phyloP scores from a whole-genome alignment of 2,113 vertebrate species.

The Macquaria australasica region DNA sequence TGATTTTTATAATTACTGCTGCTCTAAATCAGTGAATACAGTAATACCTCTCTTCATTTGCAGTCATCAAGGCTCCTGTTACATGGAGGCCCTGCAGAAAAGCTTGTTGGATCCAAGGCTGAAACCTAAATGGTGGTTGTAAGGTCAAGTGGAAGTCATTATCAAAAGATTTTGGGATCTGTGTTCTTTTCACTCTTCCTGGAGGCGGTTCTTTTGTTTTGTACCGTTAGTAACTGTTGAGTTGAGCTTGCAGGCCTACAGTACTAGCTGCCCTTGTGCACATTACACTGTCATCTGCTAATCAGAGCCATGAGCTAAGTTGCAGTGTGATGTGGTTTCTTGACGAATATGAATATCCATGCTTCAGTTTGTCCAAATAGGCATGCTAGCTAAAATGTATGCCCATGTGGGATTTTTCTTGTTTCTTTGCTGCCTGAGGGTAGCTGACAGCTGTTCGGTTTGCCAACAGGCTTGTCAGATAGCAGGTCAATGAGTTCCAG shows the following conservation, averaged over 20 bases:
- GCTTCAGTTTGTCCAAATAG: slow-evolving; percentile 42
- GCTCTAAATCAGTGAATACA: slow-evolving; percentile 6
- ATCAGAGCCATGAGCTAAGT: slow-evolving; percentile 61
- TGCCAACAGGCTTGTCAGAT: slow-evolving; percentile 56
- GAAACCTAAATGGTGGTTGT: slow-evolving; percentile 28
- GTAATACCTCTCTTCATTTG: neutral
- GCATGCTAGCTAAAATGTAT: slow-evolving; percentile 47
- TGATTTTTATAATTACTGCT: slow-evolving; percentile 3
- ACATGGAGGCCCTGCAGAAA: slow-evolving; percentile 22
- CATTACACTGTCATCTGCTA: slow-evolving; percentile 54
- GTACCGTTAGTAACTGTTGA: slow-evolving; percentile 20
- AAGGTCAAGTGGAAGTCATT: slow-evolving; percentile 57
- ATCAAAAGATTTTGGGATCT: slow-evolving; percentile 49
- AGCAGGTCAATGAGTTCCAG: slow-evolving; percentile 50
- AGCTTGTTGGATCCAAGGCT: slow-evolving; percentile 24
- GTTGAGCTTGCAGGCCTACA: slow-evolving; percentile 9
- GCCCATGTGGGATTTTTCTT: slow-evolving; percentile 49
- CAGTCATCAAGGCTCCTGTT: slow-evolving; percentile 25
- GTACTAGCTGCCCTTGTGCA: slow-evolving; percentile 28
- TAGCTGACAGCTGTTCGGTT: slow-evolving; percentile 67
- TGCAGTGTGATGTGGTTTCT: slow-evolving; percentile 31
- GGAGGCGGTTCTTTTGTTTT: slow-evolving; percentile 34
- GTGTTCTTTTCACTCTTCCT: slow-evolving; percentile 25
- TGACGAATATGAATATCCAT: slow-evolving; percentile 54
- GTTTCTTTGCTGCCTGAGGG: slow-evolving; percentile 58